phyloP scores from a whole-genome alignment of 2,113 vertebrate species.

The Antigone vipio region DNA sequence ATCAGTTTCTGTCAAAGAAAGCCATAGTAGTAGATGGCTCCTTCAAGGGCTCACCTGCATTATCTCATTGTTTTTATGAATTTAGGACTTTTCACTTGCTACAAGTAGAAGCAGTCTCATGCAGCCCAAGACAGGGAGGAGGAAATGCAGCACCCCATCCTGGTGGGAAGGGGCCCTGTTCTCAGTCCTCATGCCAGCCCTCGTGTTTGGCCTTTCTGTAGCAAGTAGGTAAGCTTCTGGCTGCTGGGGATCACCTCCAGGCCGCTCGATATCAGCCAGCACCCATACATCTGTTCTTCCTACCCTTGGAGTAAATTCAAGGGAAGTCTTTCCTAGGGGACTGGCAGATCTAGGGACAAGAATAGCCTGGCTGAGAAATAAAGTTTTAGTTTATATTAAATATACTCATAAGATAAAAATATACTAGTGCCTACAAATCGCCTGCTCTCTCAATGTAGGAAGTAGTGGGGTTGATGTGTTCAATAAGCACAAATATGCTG shows the following conservation, averaged over 20 bases:
- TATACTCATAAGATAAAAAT: slow-evolving; percentile 71
- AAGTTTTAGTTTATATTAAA: slow-evolving; percentile 63
- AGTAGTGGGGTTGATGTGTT: slow-evolving; percentile 77
- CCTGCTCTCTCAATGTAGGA: slow-evolving; percentile 71
- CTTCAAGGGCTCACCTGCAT: slow-evolving; percentile 76
- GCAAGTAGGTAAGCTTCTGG: not conserved
- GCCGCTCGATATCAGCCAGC: not conserved
- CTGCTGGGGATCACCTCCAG: not conserved
- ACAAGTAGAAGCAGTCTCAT: not conserved
- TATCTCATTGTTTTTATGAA: not conserved
- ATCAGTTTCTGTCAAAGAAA: slow-evolving; percentile 75
- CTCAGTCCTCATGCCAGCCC: not conserved
- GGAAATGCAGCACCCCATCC: not conserved
- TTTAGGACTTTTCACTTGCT: not conserved
- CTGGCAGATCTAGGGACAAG: slow-evolving; percentile 27
- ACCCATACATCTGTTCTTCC: slow-evolving; percentile 2
- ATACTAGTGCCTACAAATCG: slow-evolving; percentile 81
- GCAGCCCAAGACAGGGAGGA: not conserved
- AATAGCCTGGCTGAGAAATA: slow-evolving; percentile 60
- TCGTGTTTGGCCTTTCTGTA: not conserved
- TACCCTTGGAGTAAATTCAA: slow-evolving; percentile 18
- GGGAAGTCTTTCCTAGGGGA: slow-evolving; percentile 17
- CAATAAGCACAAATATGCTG: slow-evolving; percentile 80
- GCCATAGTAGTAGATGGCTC: slow-evolving; percentile 72
- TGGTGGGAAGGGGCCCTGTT: not conserved